A percentile compares a stretch with the other conserved stretches of the same genome.
Evolutionary conservation across 64 coral and sea anemone genomes (phyloP).

Genomic region (Stichodactyla mertensii): DNA sequence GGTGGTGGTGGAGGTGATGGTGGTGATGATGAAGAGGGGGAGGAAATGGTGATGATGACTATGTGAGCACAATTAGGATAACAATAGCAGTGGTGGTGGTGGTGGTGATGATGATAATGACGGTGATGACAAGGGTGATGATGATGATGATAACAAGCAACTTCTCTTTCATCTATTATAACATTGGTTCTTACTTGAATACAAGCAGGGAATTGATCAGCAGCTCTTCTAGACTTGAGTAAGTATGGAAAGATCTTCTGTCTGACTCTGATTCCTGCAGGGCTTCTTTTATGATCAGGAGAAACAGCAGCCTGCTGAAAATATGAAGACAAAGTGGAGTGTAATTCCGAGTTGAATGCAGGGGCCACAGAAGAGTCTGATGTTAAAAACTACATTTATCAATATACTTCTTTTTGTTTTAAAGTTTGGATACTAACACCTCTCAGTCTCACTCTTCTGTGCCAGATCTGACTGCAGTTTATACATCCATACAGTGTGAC

Average conservation of each 20-base stretch:
- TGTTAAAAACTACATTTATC: too few relatives aligned
- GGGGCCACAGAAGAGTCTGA: too few relatives aligned
- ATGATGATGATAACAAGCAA: neutral
- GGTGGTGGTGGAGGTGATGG: neutral
- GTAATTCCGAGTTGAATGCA: too few relatives aligned
- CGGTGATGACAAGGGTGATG: neutral
- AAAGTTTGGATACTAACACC: too few relatives aligned
- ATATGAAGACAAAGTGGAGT: neutral
- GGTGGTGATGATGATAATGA: neutral
- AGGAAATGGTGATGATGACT: neutral
- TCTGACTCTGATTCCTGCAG: slow-evolving; percentile 73
- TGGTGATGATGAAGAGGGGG: neutral
- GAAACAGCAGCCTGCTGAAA: slow-evolving; percentile 28
- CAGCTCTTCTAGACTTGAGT: slow-evolving; percentile 70
- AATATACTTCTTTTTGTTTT: too few relatives aligned
- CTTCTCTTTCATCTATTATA: neutral
- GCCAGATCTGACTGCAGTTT: too few relatives aligned
- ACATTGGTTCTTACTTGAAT: slow-evolving; percentile 51
- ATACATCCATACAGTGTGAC: too few relatives aligned
- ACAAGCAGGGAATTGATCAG: slow-evolving; percentile 94
- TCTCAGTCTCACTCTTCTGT: too few relatives aligned
- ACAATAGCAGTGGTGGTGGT: too few relatives aligned
- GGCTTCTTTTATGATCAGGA: slow-evolving; percentile 39
- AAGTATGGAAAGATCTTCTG: slow-evolving; percentile 89
- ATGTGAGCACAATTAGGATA: too few relatives aligned